Base-by-base conservation (phyloP, 1,140 invertebrate species). In the Pseudomyrmex flavicornis region DNA sequence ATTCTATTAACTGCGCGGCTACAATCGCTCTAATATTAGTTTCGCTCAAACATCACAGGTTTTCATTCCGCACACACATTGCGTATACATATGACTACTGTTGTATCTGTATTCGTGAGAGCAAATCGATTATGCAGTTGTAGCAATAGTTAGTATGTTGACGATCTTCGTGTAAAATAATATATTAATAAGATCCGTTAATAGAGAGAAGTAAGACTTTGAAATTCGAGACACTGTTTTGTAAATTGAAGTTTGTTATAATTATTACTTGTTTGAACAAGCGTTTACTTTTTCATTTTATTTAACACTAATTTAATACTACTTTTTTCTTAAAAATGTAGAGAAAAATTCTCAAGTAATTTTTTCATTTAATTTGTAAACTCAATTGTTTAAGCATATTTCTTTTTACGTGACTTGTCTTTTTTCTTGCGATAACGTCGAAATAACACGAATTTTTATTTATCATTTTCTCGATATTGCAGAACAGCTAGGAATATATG, bases 11-110 rank as follows among this genome's bases (percentile, higher is more conserved):
- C 76, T 59, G 56, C 76, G 66, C 46, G 66, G 76, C 44, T 61
- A 44, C 76, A 80, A 80, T 80, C 76, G 54, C 54, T 80, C 66
- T 80, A 80, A 80, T 80, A 80, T 80, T 80, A 80, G 76, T 80
- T 80, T 80, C 66, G 76, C 76, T 80, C 72, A 80, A 80, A 80
- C 66, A 80, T 80, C 66, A 72, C 66, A 70, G 66, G 58, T 82
- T 82, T 75, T 73, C 72, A 84, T 82, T 84, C 50, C 22, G 58
- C 13, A 22, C 70, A 58, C 4, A 35, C 68, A 48, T 10, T 20
- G 46, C 22, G 50, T 58, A 58, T 20, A 74, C 62, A 20, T 52
- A 7, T 15, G 46, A 12, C 62, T 35, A 35, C 10, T 20, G 22
- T 35, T 26, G 7, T 52, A 59, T 10, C 46, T 35, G n/a, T 20